Conservation (phyloP, 2,113 vertebrate species). For the Nematolebias whitei region DNA sequence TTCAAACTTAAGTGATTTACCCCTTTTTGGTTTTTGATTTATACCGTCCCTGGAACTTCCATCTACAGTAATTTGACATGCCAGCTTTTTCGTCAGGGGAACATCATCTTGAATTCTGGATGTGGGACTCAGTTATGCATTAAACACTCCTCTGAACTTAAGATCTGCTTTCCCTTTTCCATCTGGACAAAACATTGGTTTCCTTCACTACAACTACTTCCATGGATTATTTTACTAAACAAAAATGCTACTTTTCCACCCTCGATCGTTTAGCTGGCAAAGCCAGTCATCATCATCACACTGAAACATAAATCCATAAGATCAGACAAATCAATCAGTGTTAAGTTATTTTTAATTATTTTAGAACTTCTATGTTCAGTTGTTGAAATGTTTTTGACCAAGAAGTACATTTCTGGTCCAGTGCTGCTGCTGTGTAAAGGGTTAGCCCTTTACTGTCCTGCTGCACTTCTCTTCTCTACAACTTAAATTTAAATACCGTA, state of each 20-base stretch:
- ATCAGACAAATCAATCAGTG: slow-evolving; percentile 43
- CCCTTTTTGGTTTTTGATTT: slow-evolving; percentile 16
- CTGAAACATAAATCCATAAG: slow-evolving; percentile 20
- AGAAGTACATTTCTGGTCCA: no score
- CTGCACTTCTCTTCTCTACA: no score
- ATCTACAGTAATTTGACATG: neutral
- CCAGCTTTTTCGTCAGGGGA: slow-evolving; percentile 25
- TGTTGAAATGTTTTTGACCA: no score
- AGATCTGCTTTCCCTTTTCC: slow-evolving; percentile 34
- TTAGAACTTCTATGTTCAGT: no score
- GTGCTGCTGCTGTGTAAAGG: no score
- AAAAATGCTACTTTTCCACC: slow-evolving; percentile 28
- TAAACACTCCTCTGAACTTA: slow-evolving; percentile 6
- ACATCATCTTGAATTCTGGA: slow-evolving; percentile 2
- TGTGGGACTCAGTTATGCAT: slow-evolving; percentile 1
- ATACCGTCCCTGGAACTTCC: neutral
- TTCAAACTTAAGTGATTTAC: slow-evolving; percentile 1
- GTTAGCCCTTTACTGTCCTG: no score
- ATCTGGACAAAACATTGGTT: slow-evolving; percentile 36
- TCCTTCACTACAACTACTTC: slow-evolving; percentile 31
- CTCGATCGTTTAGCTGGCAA: slow-evolving; percentile 21
- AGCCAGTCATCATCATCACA: slow-evolving; percentile 16
- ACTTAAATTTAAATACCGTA: no score
- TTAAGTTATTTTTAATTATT: no score
- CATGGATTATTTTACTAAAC: slow-evolving; percentile 40